Base-by-base conservation (phyloP, 2,797 vertebrate species). In the Agapornis canus region DNA sequence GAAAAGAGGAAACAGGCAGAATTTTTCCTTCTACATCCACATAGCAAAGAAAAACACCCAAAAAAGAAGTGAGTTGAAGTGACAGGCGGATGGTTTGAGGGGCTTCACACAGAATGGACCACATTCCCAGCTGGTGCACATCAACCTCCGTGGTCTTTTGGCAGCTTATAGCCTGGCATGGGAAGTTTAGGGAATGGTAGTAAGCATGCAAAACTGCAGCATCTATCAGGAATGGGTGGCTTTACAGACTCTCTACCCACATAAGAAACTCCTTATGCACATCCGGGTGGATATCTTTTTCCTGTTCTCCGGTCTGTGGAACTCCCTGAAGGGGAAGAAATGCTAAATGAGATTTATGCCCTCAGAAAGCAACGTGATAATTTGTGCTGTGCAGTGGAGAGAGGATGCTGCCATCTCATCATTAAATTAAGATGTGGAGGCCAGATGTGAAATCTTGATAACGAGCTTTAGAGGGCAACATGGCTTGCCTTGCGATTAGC, bases 381-480 rank as follows among this genome's bases (percentile, higher is more conserved):
- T 97, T 93, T 96, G 91, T 65, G 87, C 93, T 92, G 83, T 85
- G 88, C 86, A 69, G 83, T 14, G 42, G 64, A 94, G 91, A 95
- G 86, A 54, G 76, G 85, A 37, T 91, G 88, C 89, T 97, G 88
- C 95, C 60, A n/a, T 95, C 92, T 90, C 86, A 87, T 94, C 94
- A 86, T 95, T 96, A 96, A 95, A 97, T 96, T 94, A 92, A 85
- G 96, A 93, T 92, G 93, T 69, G 31, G 59, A 23, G 86, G 80
- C 92, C 96, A 96, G 96, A 96, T 96, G 96, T 91, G 95, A 72
- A 68, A 61, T 77, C 73, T 89, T 43, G 92, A 96, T 97, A 95
- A 92, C 3, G 26, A 94, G 77, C 82, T 94, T 95, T 93, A 92
- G 54, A 88, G 87, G 59, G 40, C 76, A 86, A 1, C 0, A 1